These are phyloP conservation scores for Aramus guarauna DNA, from an alignment of 2,113 vertebrate species.

Conservation along the genomic window DNA sequence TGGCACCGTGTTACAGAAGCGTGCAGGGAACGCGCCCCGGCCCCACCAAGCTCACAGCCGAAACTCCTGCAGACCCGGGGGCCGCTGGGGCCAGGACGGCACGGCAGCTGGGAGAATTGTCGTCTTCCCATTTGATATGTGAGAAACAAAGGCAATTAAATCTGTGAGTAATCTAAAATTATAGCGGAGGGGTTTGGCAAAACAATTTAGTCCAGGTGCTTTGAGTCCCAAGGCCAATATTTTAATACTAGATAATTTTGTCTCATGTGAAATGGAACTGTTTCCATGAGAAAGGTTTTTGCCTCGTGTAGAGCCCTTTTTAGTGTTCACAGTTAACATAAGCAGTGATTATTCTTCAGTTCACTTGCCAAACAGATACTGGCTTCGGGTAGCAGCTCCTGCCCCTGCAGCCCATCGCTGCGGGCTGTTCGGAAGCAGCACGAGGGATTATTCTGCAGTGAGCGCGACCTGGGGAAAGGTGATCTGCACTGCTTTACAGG, in stretches of 20 bases:
- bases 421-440: neutral
- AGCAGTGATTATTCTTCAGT: neutral
- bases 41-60: neutral
- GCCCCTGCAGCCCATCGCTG: accelerated
- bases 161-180: neutral
- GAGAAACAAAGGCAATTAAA: neutral
- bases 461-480: neutral
- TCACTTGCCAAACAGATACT: neutral
- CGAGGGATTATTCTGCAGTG: neutral
- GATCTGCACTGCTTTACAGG: neutral
- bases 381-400: neutral
- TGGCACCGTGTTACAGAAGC: accelerated
- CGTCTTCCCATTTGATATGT: neutral
- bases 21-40: accelerated
- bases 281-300: neutral
- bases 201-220: neutral
- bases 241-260: neutral
- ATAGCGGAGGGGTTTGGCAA: neutral
- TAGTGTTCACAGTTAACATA: accelerated
- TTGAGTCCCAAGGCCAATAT: neutral
- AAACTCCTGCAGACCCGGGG: neutral
- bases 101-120: accelerated
- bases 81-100: neutral
- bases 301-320: neutral
- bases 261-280: neutral